phyloP scores from a whole-genome alignment of 1,140 invertebrate genomes.

The Pteromalus puparum region DNA sequence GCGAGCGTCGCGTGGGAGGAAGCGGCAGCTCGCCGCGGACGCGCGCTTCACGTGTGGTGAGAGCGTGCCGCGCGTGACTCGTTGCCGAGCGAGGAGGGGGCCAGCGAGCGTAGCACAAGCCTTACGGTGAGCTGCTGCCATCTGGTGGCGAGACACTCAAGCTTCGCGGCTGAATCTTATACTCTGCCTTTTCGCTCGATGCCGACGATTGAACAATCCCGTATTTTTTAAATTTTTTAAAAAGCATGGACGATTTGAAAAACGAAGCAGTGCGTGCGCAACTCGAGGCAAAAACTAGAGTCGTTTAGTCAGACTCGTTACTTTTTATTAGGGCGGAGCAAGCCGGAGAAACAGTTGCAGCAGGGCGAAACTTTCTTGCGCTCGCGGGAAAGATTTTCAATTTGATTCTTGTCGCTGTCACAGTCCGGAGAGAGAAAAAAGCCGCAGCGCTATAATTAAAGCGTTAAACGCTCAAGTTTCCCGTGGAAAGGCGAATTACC shows the following conservation, averaged over 20 bases:
- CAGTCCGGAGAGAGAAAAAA: neutral
- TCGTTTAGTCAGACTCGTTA: neutral
- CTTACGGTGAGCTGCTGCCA: constrained; percentile 58
- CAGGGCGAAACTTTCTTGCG: neutral
- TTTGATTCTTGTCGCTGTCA: neutral
- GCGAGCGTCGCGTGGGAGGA: constrained; percentile 69
- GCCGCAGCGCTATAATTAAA: constrained; percentile 36
- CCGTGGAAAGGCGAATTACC: constrained; percentile 26
- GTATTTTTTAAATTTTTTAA: too few relatives aligned
- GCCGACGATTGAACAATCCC: too few relatives aligned
- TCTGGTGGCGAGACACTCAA: constrained; percentile 50
- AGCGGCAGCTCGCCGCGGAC: constrained; percentile 58
- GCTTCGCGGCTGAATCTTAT: constrained; percentile 3
- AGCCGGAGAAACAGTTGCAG: neutral
- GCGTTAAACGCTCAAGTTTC: constrained; percentile 44
- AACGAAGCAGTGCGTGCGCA: neutral
- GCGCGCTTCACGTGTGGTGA: constrained; percentile 69
- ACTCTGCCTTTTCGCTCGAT: too few relatives aligned
- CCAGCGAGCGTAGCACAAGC: constrained; percentile 9
- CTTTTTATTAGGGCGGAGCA: neutral
- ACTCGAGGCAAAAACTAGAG: neutral
- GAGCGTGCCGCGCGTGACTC: constrained; percentile 73
- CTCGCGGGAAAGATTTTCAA: neutral
- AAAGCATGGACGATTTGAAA: neutral
- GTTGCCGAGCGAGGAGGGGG: constrained; percentile 49